Evolutionary conservation across 1,140 invertebrate species (phyloP), one percentile per base, ranked within the genome.

Genomic region (Drosophila novamexicana): DNA sequence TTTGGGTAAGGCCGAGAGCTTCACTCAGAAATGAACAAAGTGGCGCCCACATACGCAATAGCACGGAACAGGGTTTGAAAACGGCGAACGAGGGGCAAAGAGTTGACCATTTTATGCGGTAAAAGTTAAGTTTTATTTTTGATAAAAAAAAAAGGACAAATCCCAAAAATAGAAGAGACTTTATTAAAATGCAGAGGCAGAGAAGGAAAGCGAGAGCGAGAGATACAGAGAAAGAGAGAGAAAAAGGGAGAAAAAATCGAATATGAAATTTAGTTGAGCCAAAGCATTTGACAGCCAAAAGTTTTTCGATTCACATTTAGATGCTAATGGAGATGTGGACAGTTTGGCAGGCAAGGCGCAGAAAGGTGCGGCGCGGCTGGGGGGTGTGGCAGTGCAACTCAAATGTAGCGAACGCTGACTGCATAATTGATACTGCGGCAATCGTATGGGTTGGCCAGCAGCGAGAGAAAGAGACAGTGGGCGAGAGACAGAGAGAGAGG

Each of bases 231-330:
- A 56, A 49, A 79, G 88, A 88, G 88, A 79, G 78, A 86, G 66
- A 44, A 71, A 78, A 67, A 67, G 65, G 62, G 73, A 45, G 64
- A 54, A 64, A 63, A 77, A 81, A 79, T 86, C 68, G 83, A 82
- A 86, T 86, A 86, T 86, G 83, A 86, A 86, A 82, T 82, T 86
- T 71, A 79, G 76, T 85, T 81, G 75, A 81, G 80, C 78, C 82
- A 64, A 85, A 85, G 82, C 82, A 81, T 85, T 85, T 88, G 83
- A 86, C 82, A 86, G 82, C 63, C 82, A 79, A 76, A 85, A 75
- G 54, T 49, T 75, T 85, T 75, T 65, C 72, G 79, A 65, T 85
- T 75, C 80, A 80, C 81, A 86, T 85, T 85, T 78, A 78, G 81
- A 85, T 85, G 81, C 82, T 85, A 86, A 88, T 88, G 71, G 72